Evolutionary conservation across 2,113 vertebrate genomes (phyloP).

Genomic region (Chelonoidis abingdonii): DNA sequence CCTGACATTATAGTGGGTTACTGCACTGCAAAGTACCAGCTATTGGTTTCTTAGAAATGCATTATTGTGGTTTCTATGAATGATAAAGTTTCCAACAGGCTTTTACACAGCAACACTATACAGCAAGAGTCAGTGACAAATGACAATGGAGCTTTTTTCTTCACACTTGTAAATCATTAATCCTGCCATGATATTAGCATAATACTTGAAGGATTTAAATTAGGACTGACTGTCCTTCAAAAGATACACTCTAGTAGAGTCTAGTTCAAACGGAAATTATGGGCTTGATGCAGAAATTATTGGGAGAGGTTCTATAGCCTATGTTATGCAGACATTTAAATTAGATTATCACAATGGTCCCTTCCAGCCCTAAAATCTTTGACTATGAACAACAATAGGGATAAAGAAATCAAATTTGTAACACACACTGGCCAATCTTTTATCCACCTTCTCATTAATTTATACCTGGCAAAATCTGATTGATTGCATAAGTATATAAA

Average conservation of each 20-base stretch:
- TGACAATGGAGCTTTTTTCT: background rate
- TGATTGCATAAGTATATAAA: background rate
- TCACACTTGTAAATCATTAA: background rate
- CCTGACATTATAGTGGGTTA: background rate
- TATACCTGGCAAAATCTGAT: background rate
- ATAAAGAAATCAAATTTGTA: too few species aligned
- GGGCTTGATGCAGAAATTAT: background rate
- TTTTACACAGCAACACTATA: too few species aligned
- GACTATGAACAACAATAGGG: too few species aligned
- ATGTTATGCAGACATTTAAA: too few species aligned
- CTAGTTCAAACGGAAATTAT: background rate
- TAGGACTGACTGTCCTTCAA: background rate
- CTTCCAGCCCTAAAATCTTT: too few species aligned
- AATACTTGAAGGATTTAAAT: background rate
- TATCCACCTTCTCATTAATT: too few species aligned
- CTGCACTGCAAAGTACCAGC: background rate
- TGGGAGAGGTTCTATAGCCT: background rate
- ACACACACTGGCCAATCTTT: too few species aligned
- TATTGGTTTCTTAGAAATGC: background rate
- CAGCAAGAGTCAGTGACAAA: too few species aligned
- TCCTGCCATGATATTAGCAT: background rate
- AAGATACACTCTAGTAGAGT: background rate
- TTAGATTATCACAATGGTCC: too few species aligned
- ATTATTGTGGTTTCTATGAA: background rate
- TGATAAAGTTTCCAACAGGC: background rate